Conservation (phyloP, 2,888 invertebrate genomes). For the Caenorhabditis parvicauda region DNA sequence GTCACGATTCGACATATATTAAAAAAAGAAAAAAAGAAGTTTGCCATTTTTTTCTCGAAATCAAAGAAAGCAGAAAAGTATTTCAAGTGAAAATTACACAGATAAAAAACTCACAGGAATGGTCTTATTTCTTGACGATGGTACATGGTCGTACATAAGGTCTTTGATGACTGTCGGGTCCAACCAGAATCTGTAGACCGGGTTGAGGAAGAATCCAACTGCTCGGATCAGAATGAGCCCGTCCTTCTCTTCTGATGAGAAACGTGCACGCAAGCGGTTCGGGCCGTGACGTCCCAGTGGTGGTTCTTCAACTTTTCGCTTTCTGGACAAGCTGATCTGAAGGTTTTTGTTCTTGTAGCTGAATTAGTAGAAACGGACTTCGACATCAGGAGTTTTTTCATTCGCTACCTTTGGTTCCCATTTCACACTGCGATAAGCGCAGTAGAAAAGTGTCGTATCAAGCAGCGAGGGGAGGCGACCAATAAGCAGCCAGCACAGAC, state of each 20-base stretch:
- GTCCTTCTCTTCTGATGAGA: slow-evolving; percentile 48
- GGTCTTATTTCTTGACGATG: slow-evolving; percentile 45
- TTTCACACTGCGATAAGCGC: no score
- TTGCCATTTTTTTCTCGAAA: not conserved
- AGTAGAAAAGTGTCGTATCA: no score
- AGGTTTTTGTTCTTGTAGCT: no score
- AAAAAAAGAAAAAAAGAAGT: no score
- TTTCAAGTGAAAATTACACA: not conserved
- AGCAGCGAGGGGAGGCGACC: no score
- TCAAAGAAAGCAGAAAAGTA: not conserved
- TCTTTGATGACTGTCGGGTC: slow-evolving; percentile 57
- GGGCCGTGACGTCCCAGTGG: no score
- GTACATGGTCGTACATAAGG: slow-evolving; percentile 59
- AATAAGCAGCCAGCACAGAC: no score
- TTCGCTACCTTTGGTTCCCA: no score
- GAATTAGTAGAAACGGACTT: no score
- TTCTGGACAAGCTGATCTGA: slow-evolving; percentile 1
- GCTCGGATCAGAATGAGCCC: slow-evolving; percentile 57
- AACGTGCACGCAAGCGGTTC: slow-evolving; percentile 46
- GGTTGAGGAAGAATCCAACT: slow-evolving; percentile 60
- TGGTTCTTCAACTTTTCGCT: slow-evolving; percentile 42
- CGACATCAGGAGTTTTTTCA: no score
- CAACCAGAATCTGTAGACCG: slow-evolving; percentile 59
- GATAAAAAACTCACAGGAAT: slow-evolving; percentile 18
- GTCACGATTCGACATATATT: no score